Evolutionary conservation across 2,888 invertebrate genomes (phyloP), one percentile per base, ranked within the genome.

Genomic region (Anticlea derivata): DNA sequence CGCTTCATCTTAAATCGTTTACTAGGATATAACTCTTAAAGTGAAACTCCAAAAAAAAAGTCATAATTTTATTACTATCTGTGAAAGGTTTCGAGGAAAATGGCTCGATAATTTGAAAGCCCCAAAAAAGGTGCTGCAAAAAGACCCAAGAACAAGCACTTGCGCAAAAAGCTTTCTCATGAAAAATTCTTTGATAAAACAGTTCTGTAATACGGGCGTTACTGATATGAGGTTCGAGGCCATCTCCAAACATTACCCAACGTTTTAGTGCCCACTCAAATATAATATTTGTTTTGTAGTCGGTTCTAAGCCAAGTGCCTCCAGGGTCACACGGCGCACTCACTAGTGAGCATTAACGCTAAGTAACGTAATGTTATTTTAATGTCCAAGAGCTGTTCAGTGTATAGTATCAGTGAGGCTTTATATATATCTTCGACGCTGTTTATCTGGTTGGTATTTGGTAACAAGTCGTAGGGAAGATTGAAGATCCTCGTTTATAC

Each of bases 311-410:
- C 24, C 13, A 38, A 47, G 57, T 51, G 50, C 55, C 38, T 55
- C 40, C 35, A 50, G 50, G 55, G 55, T 43, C 39, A 44, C 49
- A 50, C 55, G 54, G 17, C n/a, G n/a, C n/a, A n/a, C 51, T 49
- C 49, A 45, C 52, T 38, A 41, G 50, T 29, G 30, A 22, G 49
- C 43, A 50, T 49, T 50, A 50, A 49, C 44, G 47, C 55, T 58
- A 59, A 65, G 61, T 59, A 65, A 63, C 60, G 8, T 68, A 66
- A 72, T 69, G 68, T 65, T 58, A 59, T 65, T 67, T 71, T 71
- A 67, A 70, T 63, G 58, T 59, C 49, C 50, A 50, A 50, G 51
- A 50, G 54, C 49, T 61, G 47, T 41, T 41, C 6, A n/a, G n/a
- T 31, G 6, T 38, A 17, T 8, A 8, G 26, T 30, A 30, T 17